Base-by-base conservation (phyloP, 2,888 invertebrate species). In the Asteroscopus sphinx region DNA sequence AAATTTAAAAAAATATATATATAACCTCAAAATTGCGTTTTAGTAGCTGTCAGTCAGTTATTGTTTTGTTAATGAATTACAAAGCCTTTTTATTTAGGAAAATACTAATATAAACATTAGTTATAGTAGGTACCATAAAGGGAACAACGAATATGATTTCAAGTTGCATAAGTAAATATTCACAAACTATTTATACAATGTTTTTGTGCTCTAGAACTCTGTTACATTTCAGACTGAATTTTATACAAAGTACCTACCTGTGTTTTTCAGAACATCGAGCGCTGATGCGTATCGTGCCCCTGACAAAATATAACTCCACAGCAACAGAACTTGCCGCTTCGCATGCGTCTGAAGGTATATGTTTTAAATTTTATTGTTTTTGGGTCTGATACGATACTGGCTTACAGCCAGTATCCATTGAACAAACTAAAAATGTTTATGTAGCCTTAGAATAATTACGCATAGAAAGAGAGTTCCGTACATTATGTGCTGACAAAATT, bases 251-350 rank as follows among this genome's bases (percentile, higher is more conserved):
- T 8, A 25, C 15, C 15, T n/a, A 16, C 13, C 5, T 11, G 0
- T 57, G n/a, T 28, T 58, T 65, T 79, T 71, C 62, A 83, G 82
- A 53, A 60, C 59, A 67, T 49, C 64, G 66, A 28, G 52, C 64
- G 15, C 35, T 80, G 3, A 71, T 69, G 52, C 72, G 74, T 57
- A 65, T 76, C 28, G 26, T 77, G 36, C 59, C 63, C 32, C 21
- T 77, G 28, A 21, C 78, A 28, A 79, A 88, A 58, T 74, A 73
- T 51, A 83, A 83, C 64, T 87, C 90, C 13, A 83, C 89, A 41
- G 85, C 79, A 47, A 54, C 81, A 39, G 85, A 86, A 64, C 49
- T 80, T 44, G 79, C 73, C 30, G 33, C 70, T 33, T 74, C 81
- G 53, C 63, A 58, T 52, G 28, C 62, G 47, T 42, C 75, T 40